Percentiles rank a stretch among this genome's conserved stretches.
phyloP scores from a whole-genome alignment of 35 echinoderm and acorn worm species.

The Ptychodera flava region DNA sequence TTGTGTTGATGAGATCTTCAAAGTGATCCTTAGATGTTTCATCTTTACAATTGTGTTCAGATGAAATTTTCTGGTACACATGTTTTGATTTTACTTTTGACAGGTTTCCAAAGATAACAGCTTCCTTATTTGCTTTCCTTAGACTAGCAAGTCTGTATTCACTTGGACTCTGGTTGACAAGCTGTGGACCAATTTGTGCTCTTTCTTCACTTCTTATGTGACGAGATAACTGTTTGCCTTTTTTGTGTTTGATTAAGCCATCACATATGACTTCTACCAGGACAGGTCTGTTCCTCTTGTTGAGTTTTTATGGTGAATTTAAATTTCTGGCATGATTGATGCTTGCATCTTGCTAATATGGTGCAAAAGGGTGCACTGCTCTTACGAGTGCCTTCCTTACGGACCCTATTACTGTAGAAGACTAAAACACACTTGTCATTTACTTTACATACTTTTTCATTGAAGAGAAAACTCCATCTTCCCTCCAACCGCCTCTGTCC shows the following conservation, averaged over 20 bases:
- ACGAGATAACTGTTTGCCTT: background rate
- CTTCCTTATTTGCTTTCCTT: background rate
- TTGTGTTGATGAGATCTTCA: background rate
- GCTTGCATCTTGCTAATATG: background rate
- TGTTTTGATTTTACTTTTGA: background rate
- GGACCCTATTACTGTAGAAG: background rate
- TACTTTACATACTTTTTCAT: background rate
- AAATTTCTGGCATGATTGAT: background rate
- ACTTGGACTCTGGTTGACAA: background rate
- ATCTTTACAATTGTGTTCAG: background rate
- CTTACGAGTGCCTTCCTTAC: background rate
- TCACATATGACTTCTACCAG: background rate
- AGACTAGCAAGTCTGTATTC: background rate
- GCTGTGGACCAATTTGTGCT: background rate
- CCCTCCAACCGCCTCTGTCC: background rate
- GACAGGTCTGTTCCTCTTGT: background rate
- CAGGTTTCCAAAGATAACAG: background rate
- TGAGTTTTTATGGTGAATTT: background rate
- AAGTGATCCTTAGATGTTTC: background rate
- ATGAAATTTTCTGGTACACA: constrained; percentile 1
- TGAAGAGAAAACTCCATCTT: background rate
- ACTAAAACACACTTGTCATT: background rate
- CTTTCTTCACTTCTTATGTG: background rate
- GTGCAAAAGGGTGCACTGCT: background rate
- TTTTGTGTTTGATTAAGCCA: background rate